A percentile compares a stretch with the other conserved stretches of the same genome.
Conservation (phyloP, 1,140 invertebrate genomes). For the Phocides pigmalion region DNA sequence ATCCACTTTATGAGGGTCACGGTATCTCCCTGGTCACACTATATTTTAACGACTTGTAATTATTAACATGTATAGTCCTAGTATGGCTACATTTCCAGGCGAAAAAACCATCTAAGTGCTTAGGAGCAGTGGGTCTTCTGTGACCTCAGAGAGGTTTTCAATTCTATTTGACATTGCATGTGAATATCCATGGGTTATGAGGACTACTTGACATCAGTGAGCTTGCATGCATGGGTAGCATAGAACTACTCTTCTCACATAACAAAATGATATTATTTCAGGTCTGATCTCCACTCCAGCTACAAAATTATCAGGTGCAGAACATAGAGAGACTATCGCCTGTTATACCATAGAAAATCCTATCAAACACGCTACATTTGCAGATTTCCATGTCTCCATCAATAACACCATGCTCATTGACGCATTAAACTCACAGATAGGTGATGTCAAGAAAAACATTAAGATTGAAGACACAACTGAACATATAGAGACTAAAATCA, state of each 20-base stretch:
- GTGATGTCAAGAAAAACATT: slow-evolving; percentile 74
- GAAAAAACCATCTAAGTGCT: too few relatives aligned
- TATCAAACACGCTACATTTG: slow-evolving; percentile 93
- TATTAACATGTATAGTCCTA: too few relatives aligned
- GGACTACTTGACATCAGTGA: too few relatives aligned
- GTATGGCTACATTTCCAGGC: too few relatives aligned
- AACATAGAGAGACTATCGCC: slow-evolving; percentile 85
- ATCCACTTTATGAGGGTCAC: too few relatives aligned
- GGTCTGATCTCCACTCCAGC: slow-evolving; percentile 77
- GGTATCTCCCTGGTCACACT: too few relatives aligned
- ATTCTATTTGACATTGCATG: too few relatives aligned
- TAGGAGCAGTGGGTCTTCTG: too few relatives aligned
- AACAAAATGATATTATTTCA: slow-evolving; percentile 41
- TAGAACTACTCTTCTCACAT: not conserved
- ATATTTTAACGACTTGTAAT: too few relatives aligned
- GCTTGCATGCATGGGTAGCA: too few relatives aligned
- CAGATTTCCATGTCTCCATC: slow-evolving; percentile 87
- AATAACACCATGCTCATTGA: slow-evolving; percentile 83
- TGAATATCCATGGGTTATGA: too few relatives aligned
- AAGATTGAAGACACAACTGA: slow-evolving; percentile 79
- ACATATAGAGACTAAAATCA: slow-evolving; percentile 65
- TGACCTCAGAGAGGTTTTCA: too few relatives aligned
- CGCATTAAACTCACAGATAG: slow-evolving; percentile 76
- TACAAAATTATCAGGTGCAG: slow-evolving; percentile 70
- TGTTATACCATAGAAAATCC: slow-evolving; percentile 92